phyloP scores from a whole-genome alignment of 2,888 invertebrate species.

The Oligia latruncula region DNA sequence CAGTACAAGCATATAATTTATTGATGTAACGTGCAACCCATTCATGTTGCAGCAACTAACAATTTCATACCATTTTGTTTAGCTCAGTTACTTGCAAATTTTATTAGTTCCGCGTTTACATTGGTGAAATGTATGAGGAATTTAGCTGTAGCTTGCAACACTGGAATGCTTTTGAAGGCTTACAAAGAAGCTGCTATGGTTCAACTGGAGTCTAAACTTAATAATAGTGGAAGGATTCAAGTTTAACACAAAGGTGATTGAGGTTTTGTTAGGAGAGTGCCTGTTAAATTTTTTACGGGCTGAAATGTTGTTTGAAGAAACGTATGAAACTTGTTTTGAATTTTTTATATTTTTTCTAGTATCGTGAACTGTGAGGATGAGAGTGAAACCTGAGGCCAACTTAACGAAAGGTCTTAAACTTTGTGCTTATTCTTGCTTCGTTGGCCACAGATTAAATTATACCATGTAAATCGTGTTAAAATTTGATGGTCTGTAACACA shows the following conservation, averaged over 20 bases:
- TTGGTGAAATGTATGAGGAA: slow-evolving; percentile 63
- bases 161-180: slow-evolving; percentile 64
- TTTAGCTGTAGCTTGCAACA: slow-evolving; percentile 55
- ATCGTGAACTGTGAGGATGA: neutral
- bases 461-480: no score
- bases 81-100: slow-evolving; percentile 56
- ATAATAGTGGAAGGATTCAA: slow-evolving; percentile 46
- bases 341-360: neutral
- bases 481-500: neutral
- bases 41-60: slow-evolving; percentile 52
- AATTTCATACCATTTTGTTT: slow-evolving; percentile 64
- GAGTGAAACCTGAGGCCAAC: neutral
- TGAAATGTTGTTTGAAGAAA: neutral
- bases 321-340: neutral
- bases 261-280: slow-evolving; percentile 17
- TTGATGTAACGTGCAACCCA: slow-evolving; percentile 39
- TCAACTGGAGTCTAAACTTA: slow-evolving; percentile 48
- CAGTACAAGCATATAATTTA: slow-evolving; percentile 26
- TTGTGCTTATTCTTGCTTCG: neutral
- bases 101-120: slow-evolving; percentile 65
- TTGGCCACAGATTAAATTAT: neutral
- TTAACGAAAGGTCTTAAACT: neutral
- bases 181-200: slow-evolving; percentile 60
- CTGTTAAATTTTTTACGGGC: slow-evolving; percentile 4
- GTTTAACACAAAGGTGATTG: slow-evolving; percentile 40